Conservation (phyloP, 2,888 invertebrate genomes). For the Acrobasis consociella region DNA sequence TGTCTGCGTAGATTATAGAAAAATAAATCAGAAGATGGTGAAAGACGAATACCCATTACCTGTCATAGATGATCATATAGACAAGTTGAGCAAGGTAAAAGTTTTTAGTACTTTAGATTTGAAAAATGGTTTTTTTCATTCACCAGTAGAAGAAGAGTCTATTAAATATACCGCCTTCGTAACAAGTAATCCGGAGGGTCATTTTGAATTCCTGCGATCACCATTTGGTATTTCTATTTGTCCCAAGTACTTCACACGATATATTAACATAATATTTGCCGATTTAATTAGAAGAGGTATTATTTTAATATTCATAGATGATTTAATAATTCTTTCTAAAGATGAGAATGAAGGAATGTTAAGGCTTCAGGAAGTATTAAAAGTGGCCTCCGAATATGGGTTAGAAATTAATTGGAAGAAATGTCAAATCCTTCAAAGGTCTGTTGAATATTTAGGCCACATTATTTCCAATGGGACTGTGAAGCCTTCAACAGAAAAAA, state of each 20-base stretch:
- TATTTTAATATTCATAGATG: slow-evolving; percentile 30
- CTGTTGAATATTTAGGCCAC: slow-evolving; percentile 33
- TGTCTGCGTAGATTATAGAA: slow-evolving; percentile 55
- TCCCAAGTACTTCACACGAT: slow-evolving; percentile 49
- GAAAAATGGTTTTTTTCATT: slow-evolving; percentile 54
- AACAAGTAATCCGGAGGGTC: slow-evolving; percentile 42
- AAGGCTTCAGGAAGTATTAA: too few species aligned
- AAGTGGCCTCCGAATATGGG: slow-evolving; percentile 28
- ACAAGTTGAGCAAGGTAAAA: slow-evolving; percentile 45
- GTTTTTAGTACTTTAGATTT: slow-evolving; percentile 41
- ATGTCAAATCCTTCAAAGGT: slow-evolving; percentile 14
- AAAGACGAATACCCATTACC: slow-evolving; percentile 52
- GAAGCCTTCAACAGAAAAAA: slow-evolving; percentile 32
- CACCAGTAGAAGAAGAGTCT: slow-evolving; percentile 38
- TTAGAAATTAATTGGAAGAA: slow-evolving; percentile 29
- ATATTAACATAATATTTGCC: slow-evolving; percentile 42
- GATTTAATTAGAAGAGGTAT: slow-evolving; percentile 33
- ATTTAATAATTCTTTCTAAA: too few species aligned
- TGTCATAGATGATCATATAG: slow-evolving; percentile 51
- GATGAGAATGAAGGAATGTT: too few species aligned
- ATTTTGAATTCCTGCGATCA: slow-evolving; percentile 53
- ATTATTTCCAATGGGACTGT: slow-evolving; percentile 28
- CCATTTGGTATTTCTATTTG: slow-evolving; percentile 58
- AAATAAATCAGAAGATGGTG: slow-evolving; percentile 48
- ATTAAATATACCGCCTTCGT: slow-evolving; percentile 54